Base-by-base conservation (phyloP, 1,140 invertebrate genomes). In the Sitobion miscanthi region DNA sequence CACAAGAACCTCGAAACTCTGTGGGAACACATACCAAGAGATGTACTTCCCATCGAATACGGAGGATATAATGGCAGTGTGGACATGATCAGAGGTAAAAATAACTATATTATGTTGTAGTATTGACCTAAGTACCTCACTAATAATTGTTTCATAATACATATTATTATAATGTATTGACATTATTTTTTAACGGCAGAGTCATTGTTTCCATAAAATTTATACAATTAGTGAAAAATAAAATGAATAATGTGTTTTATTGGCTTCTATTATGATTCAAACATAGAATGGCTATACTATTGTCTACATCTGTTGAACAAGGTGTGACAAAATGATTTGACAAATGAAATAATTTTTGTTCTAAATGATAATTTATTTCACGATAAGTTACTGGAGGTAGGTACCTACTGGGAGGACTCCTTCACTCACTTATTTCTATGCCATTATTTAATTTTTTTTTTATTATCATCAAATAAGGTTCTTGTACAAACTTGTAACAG, bases 1-100 rank as follows among this genome's bases (percentile, higher is more conserved):
- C 94, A 94, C 90, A 94, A 94, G 77, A 94, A 94, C 30, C 45
- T 94, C 14, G 94, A 94, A n/a, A 90, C 94, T 2, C 93, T 95
- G 0, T 93, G 94, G 30, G 86, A 94, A 57, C 52, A 91, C 23
- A 91, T 95, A 35, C 94, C 94, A 21, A 94, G 94, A 54, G 94
- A 93, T 11, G 89, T 94, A 7, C 87, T 94, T 57, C 95, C 95
- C n/a, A 35, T 49, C 8, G 94, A 95, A 77, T 94, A 94, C 47
- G 94, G 94, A 49, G 95, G 95, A 85, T 88, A 94, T 30, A 93
- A 21, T 52, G 93, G 85, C 11, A 93, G 92, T 35, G 92, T 94
- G 38, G 69, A 93, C 77, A 89, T 94, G 21, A 25, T 95, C 0
- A 94, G 93, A 91, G 94, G 94, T 95, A 94, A 94, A 93, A 93